Evolutionary conservation across 2,888 invertebrate species (phyloP), one percentile per base, ranked within the genome.

Genomic region (Lepas anatifera): DNA sequence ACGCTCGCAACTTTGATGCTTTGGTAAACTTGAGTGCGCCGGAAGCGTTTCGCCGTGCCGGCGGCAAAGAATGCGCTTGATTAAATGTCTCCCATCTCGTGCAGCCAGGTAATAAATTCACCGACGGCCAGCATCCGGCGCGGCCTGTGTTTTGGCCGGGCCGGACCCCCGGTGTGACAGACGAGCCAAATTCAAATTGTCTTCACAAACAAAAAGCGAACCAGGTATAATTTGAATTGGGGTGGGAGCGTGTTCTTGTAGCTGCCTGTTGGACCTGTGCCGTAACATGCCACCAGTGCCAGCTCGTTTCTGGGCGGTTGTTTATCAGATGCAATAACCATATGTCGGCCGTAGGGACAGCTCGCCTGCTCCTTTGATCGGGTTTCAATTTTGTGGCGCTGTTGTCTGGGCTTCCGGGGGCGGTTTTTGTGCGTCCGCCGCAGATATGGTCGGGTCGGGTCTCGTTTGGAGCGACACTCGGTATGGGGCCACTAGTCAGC

Each of bases 31-130:
- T n/a, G n/a, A n/a, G n/a, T n/a, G n/a, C n/a, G n/a, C n/a, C n/a
- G n/a, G n/a, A n/a, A n/a, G n/a, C n/a, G n/a, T n/a, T n/a, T 18
- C 43, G 29, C 29, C 29, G 52, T n/a, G n/a, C 52, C 52, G 10
- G 7, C 22, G 35, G 58, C 58, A 7, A 35, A 32, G 58, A 35
- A 58, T 35, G 58, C 58, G 22, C 58, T 7, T 35, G 35, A 58
- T 35, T 58, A 58, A 58, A 58, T 58, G 58, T 58, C 58, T 58
- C 58, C 32, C 58, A 58, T 58, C 58, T 58, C 58, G 58, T 58
- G 58, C 58, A 22, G 32, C 32, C 35, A 32, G 2, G 58, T 58
- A 58, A 58, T 58, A 35, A 58, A 58, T 58, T 58, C 58, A 58
- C 35, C 32, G 22, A 18, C 32, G 32, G 58, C n/a, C n/a, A 10